Conservation (phyloP, 1,140 invertebrate genomes). For the Lanistes nyassanus region DNA sequence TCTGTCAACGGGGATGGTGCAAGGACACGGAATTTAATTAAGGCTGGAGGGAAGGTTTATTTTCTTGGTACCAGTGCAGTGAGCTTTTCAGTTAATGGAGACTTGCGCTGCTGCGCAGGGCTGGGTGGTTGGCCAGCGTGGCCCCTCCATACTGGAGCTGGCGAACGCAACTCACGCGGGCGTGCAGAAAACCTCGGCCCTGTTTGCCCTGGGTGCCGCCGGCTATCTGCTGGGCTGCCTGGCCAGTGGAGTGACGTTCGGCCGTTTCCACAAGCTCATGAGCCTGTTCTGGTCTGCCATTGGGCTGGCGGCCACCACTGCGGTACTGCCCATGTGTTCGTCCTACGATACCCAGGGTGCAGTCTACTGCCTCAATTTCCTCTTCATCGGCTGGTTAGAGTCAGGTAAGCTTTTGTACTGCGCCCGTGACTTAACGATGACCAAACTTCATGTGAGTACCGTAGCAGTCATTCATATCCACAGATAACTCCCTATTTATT, state of each 20-base stretch:
- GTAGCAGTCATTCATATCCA: neutral
- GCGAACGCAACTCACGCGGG: neutral
- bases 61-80: too few species aligned
- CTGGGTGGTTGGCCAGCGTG: constrained; percentile 5
- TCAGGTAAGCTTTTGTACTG: neutral
- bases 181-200: neutral
- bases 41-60: too few species aligned
- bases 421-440: neutral
- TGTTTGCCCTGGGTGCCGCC: constrained; percentile 7
- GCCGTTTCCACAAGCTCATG: neutral
- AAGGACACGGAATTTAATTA: too few species aligned
- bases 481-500: too few species aligned
- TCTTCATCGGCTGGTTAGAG: constrained; percentile 13
- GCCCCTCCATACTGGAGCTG: constrained; percentile 21
- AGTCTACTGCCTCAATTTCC: constrained; percentile 4
- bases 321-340: neutral
- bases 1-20: too few species aligned
- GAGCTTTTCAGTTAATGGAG: too few species aligned
- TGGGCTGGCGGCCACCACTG: neutral
- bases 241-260: neutral
- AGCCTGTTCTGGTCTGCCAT: constrained; percentile 15
- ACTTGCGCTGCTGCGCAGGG: too few species aligned
- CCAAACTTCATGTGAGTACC: neutral
- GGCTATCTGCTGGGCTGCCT: constrained; percentile 14
- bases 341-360: neutral